Base-by-base conservation (phyloP, 1,140 invertebrate species). In the Trypoxylus dichotomus region DNA sequence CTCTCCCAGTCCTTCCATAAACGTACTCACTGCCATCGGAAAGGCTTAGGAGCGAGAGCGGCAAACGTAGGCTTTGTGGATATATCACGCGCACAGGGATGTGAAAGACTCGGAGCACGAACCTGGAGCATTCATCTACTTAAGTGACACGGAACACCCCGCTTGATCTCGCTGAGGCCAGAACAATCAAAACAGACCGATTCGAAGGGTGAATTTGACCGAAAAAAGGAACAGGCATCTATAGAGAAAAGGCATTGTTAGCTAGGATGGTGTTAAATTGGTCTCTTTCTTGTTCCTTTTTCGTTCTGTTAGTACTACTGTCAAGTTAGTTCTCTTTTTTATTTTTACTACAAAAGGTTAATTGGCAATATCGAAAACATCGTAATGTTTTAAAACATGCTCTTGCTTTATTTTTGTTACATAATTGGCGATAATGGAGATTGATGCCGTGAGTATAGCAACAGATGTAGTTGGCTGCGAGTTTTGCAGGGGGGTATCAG, bases 81-180 rank as follows among this genome's bases (percentile, higher is more conserved):
- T 68, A 29, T 68, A 68, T 68, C 27, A 27, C 60, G 60, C 2
- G 47, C 32, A n/a, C 47, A 24, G 3, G 24, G 60, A 47, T 47
- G 41, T 15, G 43, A 75, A 47, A 54, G 10, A 41, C 29, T 74
- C 5, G 21, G 29, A 74, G 32, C 29, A n/a, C 74, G 74, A 32
- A 74, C 72, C 19, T 29, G 32, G 25, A 37, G 43, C 41, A 42
- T 27, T 75, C 43, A 47, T 47, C 41, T 75, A 42, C 41, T 68
- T 27, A 68, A 68, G 60, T 68, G 60, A 68, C 60, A 68, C 25
- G 60, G 11, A 68, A 68, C 60, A 68, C 60, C 60, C 60, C 8
- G 41, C 41, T 42, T 75, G 41, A 54, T 27, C 43, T 47, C n/a
- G 10, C 72, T 15, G 74, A 21, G 42, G 7, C 47, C 47, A 54